Evolutionary conservation across 2,797 vertebrate genomes (phyloP), one percentile per base, ranked within the genome.

Genomic region (Otolemur crassicaudatus): DNA sequence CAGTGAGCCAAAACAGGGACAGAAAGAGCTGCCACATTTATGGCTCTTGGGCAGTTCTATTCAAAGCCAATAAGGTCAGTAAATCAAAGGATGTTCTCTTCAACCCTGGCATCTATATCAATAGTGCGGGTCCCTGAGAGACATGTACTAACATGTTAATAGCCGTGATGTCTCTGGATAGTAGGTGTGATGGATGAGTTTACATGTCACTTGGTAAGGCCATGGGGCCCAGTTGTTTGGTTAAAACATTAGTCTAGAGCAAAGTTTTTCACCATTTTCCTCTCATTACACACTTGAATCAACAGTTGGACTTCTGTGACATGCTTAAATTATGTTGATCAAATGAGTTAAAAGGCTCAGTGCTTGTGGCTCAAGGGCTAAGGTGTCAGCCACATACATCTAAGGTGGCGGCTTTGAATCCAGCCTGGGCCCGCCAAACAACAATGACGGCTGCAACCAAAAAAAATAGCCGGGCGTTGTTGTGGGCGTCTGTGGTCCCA

Each of bases 91-190:
- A 31, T 0, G 5, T 22, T 27, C 31, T 70, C 34, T 58, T 85
- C 16, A 2, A 6, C 7, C 22, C 40, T 3, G 31, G 43, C 1
- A 8, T 11, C 9, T 27, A 0, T 43, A 61, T 60, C 29, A 29
- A 23, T 40, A 22, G 1, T 2, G 63, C 34, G 4, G 87, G n/a
- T 13, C n/a, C 5, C 61, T 11, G 79, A 70, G 40, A 53, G 40
- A 83, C 43, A 75, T 37, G 31, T 3, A 22, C 37, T 31, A 29
- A 25, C 3, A 40, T 4, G 7, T 12, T 76, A 37, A 92, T 31
- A 60, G n/a, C 25, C 0, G 12, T 14, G 20, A 22, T 14, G 25
- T 73, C 43, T 92, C 79, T 60, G 60, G 70, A 69, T 3, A 56
- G 73, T 1, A 46, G 43, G 34, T 43, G 16, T 16, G 58, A 72